phyloP scores from a whole-genome alignment of 2,113 vertebrate genomes.

The Chaetorhynchus papuensis region DNA sequence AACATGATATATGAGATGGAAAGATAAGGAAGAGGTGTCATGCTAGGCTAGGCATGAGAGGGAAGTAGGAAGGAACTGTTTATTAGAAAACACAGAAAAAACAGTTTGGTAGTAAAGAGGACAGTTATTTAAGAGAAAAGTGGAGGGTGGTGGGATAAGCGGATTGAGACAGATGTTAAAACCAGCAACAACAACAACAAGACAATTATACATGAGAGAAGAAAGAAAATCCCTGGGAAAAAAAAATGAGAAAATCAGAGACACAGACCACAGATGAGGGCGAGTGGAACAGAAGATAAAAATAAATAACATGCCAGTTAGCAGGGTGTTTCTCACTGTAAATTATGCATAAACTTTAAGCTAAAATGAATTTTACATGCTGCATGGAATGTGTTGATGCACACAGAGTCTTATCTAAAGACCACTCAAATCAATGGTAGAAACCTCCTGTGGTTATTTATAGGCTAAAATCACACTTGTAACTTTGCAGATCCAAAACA shows the following conservation, averaged over 20 bases:
- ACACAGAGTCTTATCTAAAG: slow-evolving; percentile 6
- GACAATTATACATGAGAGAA: not conserved
- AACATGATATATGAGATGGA: not conserved
- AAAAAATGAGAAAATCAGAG: not conserved
- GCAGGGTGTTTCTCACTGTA: not conserved
- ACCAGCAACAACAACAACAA: not conserved
- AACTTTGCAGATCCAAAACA: not conserved
- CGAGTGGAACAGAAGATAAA: slow-evolving; percentile 3
- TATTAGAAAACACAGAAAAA: not conserved
- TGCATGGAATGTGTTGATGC: not conserved
- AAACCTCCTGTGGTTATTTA: slow-evolving; percentile 30
- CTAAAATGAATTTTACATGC: slow-evolving; percentile 51
- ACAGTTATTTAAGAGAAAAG: not conserved
- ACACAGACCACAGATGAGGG: not conserved
- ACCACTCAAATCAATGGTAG: not conserved
- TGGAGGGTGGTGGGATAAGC: not conserved
- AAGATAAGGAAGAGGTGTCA: not conserved
- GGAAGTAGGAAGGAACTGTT: not conserved
- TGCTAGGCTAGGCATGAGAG: not conserved
- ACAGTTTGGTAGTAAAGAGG: not conserved
- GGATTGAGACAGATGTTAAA: not conserved
- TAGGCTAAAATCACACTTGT: not conserved
- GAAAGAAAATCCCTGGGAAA: not conserved
- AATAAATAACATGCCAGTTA: not conserved
- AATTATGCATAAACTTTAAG: slow-evolving; percentile 42